Base-by-base conservation (phyloP, 53 echinoderm and acorn worm species). In the Patiria pectinifera region DNA sequence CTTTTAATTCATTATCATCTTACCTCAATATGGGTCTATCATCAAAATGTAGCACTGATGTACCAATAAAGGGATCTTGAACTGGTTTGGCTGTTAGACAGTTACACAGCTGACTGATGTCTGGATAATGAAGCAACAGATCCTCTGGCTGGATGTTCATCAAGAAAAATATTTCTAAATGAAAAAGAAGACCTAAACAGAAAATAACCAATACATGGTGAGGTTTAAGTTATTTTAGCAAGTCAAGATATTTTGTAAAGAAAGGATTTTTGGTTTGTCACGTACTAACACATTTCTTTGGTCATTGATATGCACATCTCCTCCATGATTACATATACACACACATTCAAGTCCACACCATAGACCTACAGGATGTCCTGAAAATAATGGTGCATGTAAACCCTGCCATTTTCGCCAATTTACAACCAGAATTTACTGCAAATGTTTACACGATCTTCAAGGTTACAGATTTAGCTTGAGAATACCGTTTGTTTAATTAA, bases 61-160 rank as follows among this genome's bases (percentile, higher is more conserved):
- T 18, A 47, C 69, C 44, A 46, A 85, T 69, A 85, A 85, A 85
- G 45, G 85, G 85, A 85, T 85, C 85, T 25, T 43, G 18, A 35
- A 85, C 46, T 21, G 16, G 45, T 85, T 85, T 85, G 45, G 85
- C 23, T 66, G 85, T 48, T 15, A 85, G 69, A 85, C 70, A 69
- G 12, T 69, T 6, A 45, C 85, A 85, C 21, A 85, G 69, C 69
- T n/a, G 45, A 6, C 44, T 69, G 13, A 71, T 44, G 25, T 70
- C 15, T 69, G 85, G 85, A 85, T 69, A 44, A 18, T 85, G 85
- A 45, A 23, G 85, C 45, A 69, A 71, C 19, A 85, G 18, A 12
- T 11, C 45, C 18, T 46, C 44, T 45, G 44, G 63, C 71, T 18
- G 48, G 71, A 47, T 71, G 85, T 47, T 70, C 71, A 70, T 47